Conservation (phyloP, 2,888 invertebrate species). For the Lumbricus terrestris region DNA sequence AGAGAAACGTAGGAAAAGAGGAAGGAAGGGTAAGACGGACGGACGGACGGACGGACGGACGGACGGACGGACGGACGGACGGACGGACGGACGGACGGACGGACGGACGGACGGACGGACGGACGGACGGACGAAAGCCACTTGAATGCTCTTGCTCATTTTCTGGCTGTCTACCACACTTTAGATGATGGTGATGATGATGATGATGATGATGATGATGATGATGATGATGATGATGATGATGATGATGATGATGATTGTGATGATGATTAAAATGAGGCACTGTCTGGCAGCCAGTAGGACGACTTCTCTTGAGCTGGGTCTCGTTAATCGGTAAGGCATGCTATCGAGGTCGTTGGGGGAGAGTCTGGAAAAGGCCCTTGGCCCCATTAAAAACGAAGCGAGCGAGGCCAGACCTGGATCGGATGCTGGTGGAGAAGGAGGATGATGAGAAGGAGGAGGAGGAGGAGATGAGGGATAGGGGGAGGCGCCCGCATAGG, state of each 20-base stretch:
- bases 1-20: neutral
- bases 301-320: neutral
- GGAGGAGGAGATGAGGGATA: too few relatives aligned
- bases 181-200: neutral
- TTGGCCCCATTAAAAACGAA: neutral
- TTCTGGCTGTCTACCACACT: neutral
- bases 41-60: neutral
- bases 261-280: neutral
- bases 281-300: neutral
- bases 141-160: neutral
- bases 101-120: neutral
- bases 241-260: too few relatives aligned
- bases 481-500: neutral
- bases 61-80: neutral
- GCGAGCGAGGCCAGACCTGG: neutral
- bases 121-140: neutral
- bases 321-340: neutral
- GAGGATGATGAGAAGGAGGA: too few relatives aligned
- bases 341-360: neutral
- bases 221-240: neutral
- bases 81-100: neutral
- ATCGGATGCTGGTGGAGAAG: neutral
- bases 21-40: neutral
- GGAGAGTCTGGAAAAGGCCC: neutral
- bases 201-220: too few relatives aligned